Conservation (phyloP, 2,888 invertebrate genomes). For the Cerastis rubricosa region DNA sequence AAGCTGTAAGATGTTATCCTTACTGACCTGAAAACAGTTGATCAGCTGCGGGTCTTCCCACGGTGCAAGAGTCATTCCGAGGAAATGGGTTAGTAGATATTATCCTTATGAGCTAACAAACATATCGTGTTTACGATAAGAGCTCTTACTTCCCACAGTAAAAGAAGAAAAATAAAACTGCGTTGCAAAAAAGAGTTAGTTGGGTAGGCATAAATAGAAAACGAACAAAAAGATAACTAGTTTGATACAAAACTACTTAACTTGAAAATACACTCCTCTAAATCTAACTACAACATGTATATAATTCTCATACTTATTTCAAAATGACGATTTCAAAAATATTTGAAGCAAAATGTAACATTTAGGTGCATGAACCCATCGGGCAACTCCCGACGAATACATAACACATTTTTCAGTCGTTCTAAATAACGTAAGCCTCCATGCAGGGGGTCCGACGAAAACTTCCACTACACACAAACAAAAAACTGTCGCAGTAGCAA, state of each 20-base stretch:
- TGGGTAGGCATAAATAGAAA: not conserved
- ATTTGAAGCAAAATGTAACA: slow-evolving; percentile 23
- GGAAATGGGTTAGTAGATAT: slow-evolving; percentile 59
- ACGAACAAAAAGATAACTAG: not conserved
- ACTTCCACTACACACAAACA: slow-evolving; percentile 44
- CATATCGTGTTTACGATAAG: slow-evolving; percentile 60
- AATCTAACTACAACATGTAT: not conserved
- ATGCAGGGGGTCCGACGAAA: slow-evolving; percentile 38
- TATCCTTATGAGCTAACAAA: slow-evolving; percentile 58
- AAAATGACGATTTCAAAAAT: slow-evolving; percentile 4
- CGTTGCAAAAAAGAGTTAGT: not conserved
- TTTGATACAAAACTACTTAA: not conserved
- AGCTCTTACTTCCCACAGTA: slow-evolving; percentile 13
- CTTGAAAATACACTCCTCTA: not conserved
- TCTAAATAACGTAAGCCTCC: slow-evolving; percentile 52
- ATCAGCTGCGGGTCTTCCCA: slow-evolving; percentile 56
- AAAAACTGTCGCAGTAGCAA: slow-evolving; percentile 62
- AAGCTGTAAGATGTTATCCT: slow-evolving; percentile 7
- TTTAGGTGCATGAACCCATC: slow-evolving; percentile 44
- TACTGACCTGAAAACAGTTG: slow-evolving; percentile 42
- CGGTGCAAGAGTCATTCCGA: slow-evolving; percentile 60
- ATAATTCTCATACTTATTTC: not conserved
- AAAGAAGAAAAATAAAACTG: slow-evolving; percentile 28
- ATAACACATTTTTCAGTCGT: slow-evolving; percentile 48
- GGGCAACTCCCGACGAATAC: slow-evolving; percentile 39